Base-by-base conservation (phyloP, 2,888 invertebrate species). In the Orthosia gothica region DNA sequence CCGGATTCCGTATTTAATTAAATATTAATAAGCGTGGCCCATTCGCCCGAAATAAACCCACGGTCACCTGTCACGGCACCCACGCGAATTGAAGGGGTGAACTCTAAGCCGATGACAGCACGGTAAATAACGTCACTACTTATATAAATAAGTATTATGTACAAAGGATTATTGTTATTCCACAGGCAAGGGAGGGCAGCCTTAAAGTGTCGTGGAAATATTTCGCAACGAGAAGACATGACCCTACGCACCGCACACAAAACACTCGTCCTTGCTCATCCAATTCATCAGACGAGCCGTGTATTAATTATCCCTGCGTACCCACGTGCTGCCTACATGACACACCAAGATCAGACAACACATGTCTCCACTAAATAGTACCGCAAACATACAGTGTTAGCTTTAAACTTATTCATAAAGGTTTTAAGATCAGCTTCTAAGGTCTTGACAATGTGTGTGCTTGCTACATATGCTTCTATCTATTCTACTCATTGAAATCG, bases 271-370 rank as follows among this genome's bases (percentile, higher is more conserved):
- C 87, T 87, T 84, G 73, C 65, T 73, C 77, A 66, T 70, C 68
- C 47, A 63, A 82, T 74, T 76, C 74, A 76, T 75, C 61, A 76
- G 65, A 61, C 23, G 23, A 55, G 66, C 67, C 23, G 57, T 55
- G 76, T 76, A 74, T 83, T 86, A 83, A 87, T 86, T 83, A 78
- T 52, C 76, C 65, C 74, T 76, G 63, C 69, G 67, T 75, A 69
- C 87, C 85, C 85, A 87, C 87, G 79, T 83, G 74, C 85, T 70
- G 76, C 85, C 87, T 79, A 83, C 87, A 69, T 76, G 74, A 12
- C 79, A 58, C 18, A 57, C 79, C 82, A 69, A 74, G 54, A 71
- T 66, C 62, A 66, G 74, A 64, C 70, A 72, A 49, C 65, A 66
- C 45, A 76, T 59, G 32, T 26, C n/a, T 47, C 20, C 23, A 61